Evolutionary conservation across 2,888 invertebrate genomes (phyloP), one percentile per base, ranked within the genome.

Genomic region (Aricia artaxerxes): DNA sequence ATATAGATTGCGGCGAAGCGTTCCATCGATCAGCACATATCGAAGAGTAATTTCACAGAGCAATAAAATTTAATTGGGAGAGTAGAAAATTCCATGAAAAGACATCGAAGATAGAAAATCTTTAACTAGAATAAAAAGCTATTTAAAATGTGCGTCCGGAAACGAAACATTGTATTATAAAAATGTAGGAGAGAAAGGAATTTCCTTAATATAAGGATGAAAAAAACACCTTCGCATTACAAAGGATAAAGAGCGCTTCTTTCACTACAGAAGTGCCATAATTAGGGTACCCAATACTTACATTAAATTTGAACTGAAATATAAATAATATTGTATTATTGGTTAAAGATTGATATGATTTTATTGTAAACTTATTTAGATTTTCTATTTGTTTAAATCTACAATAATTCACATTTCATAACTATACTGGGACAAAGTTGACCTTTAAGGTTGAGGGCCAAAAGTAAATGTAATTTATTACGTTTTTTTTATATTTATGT

Each of bases 221-320:
- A 57, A 16, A 13, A 57, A 57, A 57, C 16, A 16, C 4, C 16
- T 4, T 16, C 4, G 16, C 4, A 57, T 57, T 4, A 16, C 57
- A 57, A 57, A 57, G 16, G 16, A 57, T 57, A 13, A 53, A n/a
- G 61, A 61, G 61, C 24, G 61, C 61, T n/a, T 61, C 9, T 61
- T 57, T 57, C 4, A 16, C 13, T 4, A 0, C 4, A 57, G 4
- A 5, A 57, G 4, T 57, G 4, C 13, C 16, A 57, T 49, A 44
- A 44, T 7, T 44, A 7, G 44, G 7, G 44, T 44, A 44, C 1
- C 40, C 40, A 40, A 44, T 1, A 24, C 24, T 24, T 24, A 24
- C 24, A 24, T 24, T 24, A 24, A 24, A 24, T 24, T 24, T 96
- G 83, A 96, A 95, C 96, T 97, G 89, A 72, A 91, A 90, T 84